A percentile compares a stretch with the other conserved stretches of the same genome.
phyloP scores from a whole-genome alignment of 2,888 invertebrate species.

The Stenichneumon culpator region DNA sequence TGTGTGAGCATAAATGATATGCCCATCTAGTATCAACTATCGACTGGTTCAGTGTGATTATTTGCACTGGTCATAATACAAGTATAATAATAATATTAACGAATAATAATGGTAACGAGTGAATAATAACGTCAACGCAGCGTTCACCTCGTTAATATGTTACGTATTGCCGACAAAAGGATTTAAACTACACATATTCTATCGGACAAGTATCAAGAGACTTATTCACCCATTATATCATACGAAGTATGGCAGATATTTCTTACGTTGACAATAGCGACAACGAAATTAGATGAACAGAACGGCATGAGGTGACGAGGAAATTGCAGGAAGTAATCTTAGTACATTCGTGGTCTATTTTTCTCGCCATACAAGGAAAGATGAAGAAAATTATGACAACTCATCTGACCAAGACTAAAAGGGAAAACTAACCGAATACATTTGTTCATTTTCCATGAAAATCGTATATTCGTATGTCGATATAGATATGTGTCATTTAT shows the following conservation, averaged over 20 bases:
- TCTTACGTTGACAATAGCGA: background rate
- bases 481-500: no score
- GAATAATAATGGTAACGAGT: background rate
- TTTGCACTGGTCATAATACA: background rate
- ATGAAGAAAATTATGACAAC: background rate
- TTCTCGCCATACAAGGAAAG: background rate
- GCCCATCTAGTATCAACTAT: background rate
- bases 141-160: background rate
- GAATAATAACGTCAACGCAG: background rate
- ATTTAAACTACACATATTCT: background rate
- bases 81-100: no score
- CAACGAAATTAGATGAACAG: background rate
- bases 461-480: no score
- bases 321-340: conserved; percentile 40
- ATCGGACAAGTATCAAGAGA: background rate
- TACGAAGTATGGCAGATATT: background rate
- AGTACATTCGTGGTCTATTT: conserved; percentile 13
- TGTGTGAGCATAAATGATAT: background rate
- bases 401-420: background rate
- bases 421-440: no score
- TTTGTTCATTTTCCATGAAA: no score
- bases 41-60: background rate
- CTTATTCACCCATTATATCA: background rate
- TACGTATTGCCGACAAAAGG: background rate
- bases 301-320: conserved; percentile 1